Conservation (phyloP, 2,113 vertebrate species). For the Aspidoscelis tigris region DNA sequence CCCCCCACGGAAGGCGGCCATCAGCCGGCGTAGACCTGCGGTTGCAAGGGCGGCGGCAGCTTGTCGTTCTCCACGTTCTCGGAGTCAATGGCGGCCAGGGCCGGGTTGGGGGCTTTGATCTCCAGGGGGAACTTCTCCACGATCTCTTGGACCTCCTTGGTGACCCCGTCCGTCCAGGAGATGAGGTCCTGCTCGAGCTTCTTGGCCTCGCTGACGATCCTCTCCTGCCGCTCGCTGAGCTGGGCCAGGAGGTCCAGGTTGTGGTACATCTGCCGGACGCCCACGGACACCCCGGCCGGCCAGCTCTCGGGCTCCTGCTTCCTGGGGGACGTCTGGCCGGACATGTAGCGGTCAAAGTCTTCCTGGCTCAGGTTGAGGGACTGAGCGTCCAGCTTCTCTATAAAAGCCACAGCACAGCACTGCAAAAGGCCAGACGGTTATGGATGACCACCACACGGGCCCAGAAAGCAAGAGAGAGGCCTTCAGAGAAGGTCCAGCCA, state of each 20-base stretch:
- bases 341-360: slow-evolving; percentile 97
- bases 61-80: slow-evolving; percentile 90
- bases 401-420: slow-evolving; percentile 97
- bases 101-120: slow-evolving; percentile 77
- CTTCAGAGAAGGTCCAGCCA: too few relatives aligned
- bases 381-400: slow-evolving; percentile 96
- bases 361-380: slow-evolving; percentile 93
- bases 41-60: slow-evolving; percentile 89
- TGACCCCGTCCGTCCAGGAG: slow-evolving; percentile 86
- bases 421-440: slow-evolving; percentile 48
- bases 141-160: slow-evolving; percentile 87
- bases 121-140: slow-evolving; percentile 90
- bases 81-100: slow-evolving; percentile 87
- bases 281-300: slow-evolving; percentile 77
- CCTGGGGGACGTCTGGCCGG: slow-evolving; percentile 86
- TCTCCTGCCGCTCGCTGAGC: slow-evolving; percentile 86
- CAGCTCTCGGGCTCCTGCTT: slow-evolving; percentile 80
- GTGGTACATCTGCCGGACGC: slow-evolving; percentile 86
- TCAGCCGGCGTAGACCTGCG: slow-evolving; percentile 91
- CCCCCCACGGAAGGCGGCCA: neutral
- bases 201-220: slow-evolving; percentile 83
- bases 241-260: slow-evolving; percentile 89
- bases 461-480: neutral
- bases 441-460: too few relatives aligned
- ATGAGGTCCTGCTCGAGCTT: slow-evolving; percentile 90